Percentiles rank a stretch among this genome's conserved stretches.
These are phyloP conservation scores for Cygnus atratus DNA, from an alignment of 2,113 vertebrate species.

Conservation along the genomic window DNA sequence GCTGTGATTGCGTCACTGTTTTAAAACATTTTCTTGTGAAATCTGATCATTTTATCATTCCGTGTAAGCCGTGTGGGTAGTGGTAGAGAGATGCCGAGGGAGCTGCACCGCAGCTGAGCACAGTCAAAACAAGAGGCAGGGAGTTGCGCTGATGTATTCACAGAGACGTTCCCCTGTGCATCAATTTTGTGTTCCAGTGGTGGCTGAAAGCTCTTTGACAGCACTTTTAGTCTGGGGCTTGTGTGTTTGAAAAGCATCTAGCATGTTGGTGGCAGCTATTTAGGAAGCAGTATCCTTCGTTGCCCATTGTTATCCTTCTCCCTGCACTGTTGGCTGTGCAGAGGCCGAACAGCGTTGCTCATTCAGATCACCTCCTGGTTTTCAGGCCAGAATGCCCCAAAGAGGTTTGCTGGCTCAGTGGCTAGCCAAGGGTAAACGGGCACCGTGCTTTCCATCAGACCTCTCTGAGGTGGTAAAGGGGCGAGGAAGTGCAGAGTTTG, in stretches of 20 bases:
- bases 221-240: neutral
- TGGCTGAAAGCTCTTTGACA: slow-evolving; percentile 8
- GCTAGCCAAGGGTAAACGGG: neutral
- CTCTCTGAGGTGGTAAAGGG: neutral
- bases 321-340: neutral
- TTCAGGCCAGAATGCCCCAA: slow-evolving; percentile 15
- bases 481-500: slow-evolving; percentile 14
- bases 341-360: neutral
- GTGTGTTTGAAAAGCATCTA: neutral
- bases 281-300: neutral
- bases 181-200: neutral
- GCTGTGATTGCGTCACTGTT: neutral
- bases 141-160: neutral
- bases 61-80: neutral
- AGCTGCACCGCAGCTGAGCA: neutral
- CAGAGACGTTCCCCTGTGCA: neutral
- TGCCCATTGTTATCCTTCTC: neutral
- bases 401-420: slow-evolving; percentile 17
- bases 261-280: neutral
- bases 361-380: neutral
- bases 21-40: neutral
- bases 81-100: neutral
- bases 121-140: neutral
- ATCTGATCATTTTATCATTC: neutral
- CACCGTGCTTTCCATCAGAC: slow-evolving; percentile 1